Evolutionary conservation across 2,113 vertebrate genomes (phyloP), one percentile per base, ranked within the genome.

Genomic region (Cygnus buccinator): DNA sequence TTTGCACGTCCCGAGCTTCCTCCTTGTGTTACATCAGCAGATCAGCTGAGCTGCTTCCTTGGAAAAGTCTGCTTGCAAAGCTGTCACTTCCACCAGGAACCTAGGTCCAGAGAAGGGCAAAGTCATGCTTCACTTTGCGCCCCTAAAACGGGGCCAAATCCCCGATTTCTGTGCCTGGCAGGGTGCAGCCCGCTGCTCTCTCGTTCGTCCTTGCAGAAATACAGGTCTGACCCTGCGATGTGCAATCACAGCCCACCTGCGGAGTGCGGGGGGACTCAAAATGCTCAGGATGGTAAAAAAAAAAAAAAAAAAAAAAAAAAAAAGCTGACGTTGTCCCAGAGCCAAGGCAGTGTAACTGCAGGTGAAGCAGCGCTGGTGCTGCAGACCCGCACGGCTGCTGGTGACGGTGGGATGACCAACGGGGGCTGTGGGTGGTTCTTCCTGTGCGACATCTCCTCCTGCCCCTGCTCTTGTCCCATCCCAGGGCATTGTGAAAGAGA

Each of bases 241-340:
- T 13, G 28, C 26, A 10, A 1, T 6, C 3, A 4, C 41, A 5
- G 33, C 70, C 39, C 3, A 1, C 48, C 39, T 20, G 50, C 26
- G 4, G 9, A 39, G 41, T 31, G 35, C 0, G 5, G 4, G 29
- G 8, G 11, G 37, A 15, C 2, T 0, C 7, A 7, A 4, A 44
- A 13, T 21, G 29, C 63, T 54, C 28, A 1, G 6, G 3, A 9
- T 2, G 23, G 39, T n/a, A 8, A 48, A 23, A 4, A 31, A 57
- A 19, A 48, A 16, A n/a, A 29, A 4, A 4, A 63, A 19, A 39
- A 29, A 3, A 31, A 63, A n/a, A 15, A 48, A 23, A 4, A 31
- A 50, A 14, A 1, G 7, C 0, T 9, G 4, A 18, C 26, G 7
- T 22, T 10, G 57, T 10, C 50, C 50, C 50, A 26, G 50, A 26